These are phyloP conservation scores for Apamea sordens DNA, from an alignment of 2,888 invertebrate genomes.

Conservation along the genomic window DNA sequence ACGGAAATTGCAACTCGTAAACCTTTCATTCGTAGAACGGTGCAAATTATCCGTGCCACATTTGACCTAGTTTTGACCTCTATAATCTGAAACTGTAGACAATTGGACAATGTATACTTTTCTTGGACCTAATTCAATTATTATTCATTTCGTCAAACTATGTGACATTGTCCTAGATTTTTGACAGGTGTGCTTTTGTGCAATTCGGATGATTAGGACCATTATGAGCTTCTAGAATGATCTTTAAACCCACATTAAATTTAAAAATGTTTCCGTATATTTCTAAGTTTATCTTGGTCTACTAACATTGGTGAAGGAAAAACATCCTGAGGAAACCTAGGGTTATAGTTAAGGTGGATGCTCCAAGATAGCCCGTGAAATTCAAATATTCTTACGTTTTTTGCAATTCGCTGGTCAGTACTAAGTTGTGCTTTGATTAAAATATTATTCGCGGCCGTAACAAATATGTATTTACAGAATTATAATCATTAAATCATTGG, in stretches of 20 bases:
- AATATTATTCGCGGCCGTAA: too few relatives aligned
- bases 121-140: constrained; percentile 23
- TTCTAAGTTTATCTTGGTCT: background rate
- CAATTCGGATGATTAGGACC: background rate
- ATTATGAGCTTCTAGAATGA: background rate
- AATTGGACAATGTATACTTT: constrained; percentile 34
- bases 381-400: too few relatives aligned
- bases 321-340: background rate
- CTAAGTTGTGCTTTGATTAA: too few relatives aligned
- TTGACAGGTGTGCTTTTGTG: constrained; percentile 5
- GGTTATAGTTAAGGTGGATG: too few relatives aligned
- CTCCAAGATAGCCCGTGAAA: too few relatives aligned
- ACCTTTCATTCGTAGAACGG: constrained; percentile 31
- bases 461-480: too few relatives aligned
- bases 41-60: constrained; percentile 38
- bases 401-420: too few relatives aligned
- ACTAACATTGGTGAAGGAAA: background rate
- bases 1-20: constrained; percentile 40
- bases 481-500: too few relatives aligned
- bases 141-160: constrained; percentile 18
- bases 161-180: constrained; percentile 24
- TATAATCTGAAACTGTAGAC: constrained; percentile 29
- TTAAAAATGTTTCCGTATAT: background rate
- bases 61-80: constrained; percentile 46
- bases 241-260: background rate